A percentile compares a stretch with the other conserved stretches of the same genome.
These are phyloP conservation scores for Sinella curviseta DNA, from an alignment of 1,140 invertebrate genomes.

Conservation along the genomic window DNA sequence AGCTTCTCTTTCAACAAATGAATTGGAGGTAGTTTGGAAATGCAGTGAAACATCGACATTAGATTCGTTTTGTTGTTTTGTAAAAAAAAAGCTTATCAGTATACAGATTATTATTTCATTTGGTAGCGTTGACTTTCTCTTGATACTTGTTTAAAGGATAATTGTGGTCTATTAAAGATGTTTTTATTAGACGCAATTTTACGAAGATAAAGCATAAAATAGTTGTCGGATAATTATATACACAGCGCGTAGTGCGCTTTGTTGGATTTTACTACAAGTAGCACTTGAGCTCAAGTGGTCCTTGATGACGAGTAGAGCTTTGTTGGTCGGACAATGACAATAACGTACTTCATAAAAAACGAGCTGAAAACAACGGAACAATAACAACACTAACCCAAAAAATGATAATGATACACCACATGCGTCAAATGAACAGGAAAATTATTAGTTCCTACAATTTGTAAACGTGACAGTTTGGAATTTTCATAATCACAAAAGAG, in stretches of 20 bases:
- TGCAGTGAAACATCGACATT: no score
- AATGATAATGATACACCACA: conserved; percentile 6
- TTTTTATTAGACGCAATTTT: neutral
- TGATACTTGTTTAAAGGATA: no score
- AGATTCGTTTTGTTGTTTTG: no score
- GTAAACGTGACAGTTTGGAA: conserved; percentile 16
- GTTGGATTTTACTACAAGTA: neutral
- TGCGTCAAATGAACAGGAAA: conserved; percentile 13
- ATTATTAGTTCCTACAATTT: conserved; percentile 1
- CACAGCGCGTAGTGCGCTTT: neutral
- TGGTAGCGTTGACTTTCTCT: no score
- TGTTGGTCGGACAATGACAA: neutral
- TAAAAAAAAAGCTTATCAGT: no score
- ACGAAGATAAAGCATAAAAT: neutral
- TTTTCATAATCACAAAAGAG: neutral
- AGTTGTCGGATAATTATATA: neutral
- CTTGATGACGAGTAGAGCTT: neutral
- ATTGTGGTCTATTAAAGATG: neutral
- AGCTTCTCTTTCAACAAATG: no score
- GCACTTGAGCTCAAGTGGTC: neutral
- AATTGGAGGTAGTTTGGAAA: no score
- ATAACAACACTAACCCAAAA: neutral
- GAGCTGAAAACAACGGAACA: neutral
- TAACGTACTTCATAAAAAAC: neutral
- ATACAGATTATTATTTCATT: no score